Evolutionary conservation across 2,888 invertebrate species (phyloP), one percentile per base, ranked within the genome.

Genomic region (Antheraea yamamai): DNA sequence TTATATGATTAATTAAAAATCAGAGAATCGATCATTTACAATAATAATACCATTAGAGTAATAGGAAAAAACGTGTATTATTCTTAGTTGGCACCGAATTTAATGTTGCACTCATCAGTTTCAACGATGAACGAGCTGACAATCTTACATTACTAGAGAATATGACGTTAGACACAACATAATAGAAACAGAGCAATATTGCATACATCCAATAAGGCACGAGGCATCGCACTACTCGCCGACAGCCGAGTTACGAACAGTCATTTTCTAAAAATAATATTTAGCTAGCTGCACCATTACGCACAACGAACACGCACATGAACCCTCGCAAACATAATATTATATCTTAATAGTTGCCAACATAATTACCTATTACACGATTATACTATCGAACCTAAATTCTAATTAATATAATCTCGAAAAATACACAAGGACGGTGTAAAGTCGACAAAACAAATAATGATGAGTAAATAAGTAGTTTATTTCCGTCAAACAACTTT

Each of bases 371-470:
- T 91, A 92, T 78, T 85, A 88, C 85, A 88, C 86, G 86, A 91
- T 90, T 91, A 88, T 86, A 90, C 87, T 91, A 89, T 88, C 86
- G 88, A 91, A 89, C 88, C 89, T 91, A 89, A 90, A 88, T 86
- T 86, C 91, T 93, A 93, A 86, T 83, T 87, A 86, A 83, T 87
- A 92, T 93, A 94, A 94, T 95, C 94, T 94, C 94, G 90, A 92
- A 93, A 91, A 93, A 93, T 94, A 92, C 91, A 92, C 92, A 93
- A 94, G 95, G 95, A 95, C 95, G 95, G 94, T 94, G 94, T 93
- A 93, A 26, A 93, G 91, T 92, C 91, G 92, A 91, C 91, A 92
- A 91, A 91, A 89, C 89, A 90, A 87, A 85, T 88, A 85, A 88
- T 88, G 89, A 90, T 88, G 86, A 91, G 85, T 87, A 87, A 83